Base-by-base conservation (phyloP, 2,888 invertebrate genomes). In the Abscondita cerata region DNA sequence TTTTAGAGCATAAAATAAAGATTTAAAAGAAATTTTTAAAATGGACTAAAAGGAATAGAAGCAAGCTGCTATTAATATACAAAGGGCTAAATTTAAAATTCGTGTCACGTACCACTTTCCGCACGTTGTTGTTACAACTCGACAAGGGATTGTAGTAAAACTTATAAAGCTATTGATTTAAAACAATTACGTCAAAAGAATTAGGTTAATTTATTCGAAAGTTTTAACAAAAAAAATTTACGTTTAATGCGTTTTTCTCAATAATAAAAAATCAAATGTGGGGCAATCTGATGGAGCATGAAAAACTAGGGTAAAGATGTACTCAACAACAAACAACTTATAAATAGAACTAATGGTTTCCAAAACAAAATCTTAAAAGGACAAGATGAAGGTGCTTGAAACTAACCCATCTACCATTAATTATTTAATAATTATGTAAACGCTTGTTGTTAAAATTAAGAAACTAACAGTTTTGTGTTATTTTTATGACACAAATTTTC, bases 31-130 rank as follows among this genome's bases (percentile, higher is more conserved):
- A 6, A 6, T 25, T 25, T 25, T 25, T 4, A 25, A 25, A 25
- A 25, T 25, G 25, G 2, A 25, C 25, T 25, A 25, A 33, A 36
- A 25, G 38, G 44, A 20, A 31, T 38, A 38, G 38, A 41, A 20
- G 48, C 38, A 48, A 34, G 55, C 16, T 33, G 57, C 51, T 48
- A 57, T 57, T 57, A 57, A 57, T 57, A 57, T 51, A 57, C 48
- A 57, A 55, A 51, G 50, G 51, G 25, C 50, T 44, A 18, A 16
- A 33, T 40, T 57, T 57, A 48, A 50, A 40, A 48, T 57, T 57
- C 57, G 18, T 51, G 57, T 57, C 57, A 57, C 57, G 57, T 57
- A 41, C 25, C 25, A 51, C 55, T 48, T 33, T 40, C 50, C 33
- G 33, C 50, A 33, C 56, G 51, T 41, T 57, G 57, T 41, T 57